Evolutionary conservation across 2,888 invertebrate genomes (phyloP), one percentile per base, ranked within the genome.

Genomic region (Incurvaria masculella): DNA sequence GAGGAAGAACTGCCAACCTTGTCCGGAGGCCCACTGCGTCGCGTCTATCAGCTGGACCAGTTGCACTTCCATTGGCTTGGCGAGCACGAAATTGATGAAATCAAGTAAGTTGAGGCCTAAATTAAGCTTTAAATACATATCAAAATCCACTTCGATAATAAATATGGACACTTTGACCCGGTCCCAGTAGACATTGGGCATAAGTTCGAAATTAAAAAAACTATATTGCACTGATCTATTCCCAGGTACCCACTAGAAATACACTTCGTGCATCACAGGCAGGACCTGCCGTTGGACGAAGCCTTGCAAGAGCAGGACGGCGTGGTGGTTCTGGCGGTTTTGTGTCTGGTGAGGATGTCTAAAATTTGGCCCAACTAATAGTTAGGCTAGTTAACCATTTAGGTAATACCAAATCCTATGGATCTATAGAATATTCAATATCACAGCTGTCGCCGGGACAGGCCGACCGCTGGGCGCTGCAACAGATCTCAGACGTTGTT

Each of bases 51-150:
- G 2, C 71, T 91, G 45, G 86, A 87, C 49, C 89, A 91, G 65
- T 70, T 91, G 45, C 91, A 92, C 62, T 89, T 92, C 66, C 92
- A 93, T 62, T 92, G 91, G 91, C 82, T 85, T 44, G 89, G 92
- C 0, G 93, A 94, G 62, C 93, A 94, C 62, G 85, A 85, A 1
- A 69, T 93, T 16, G 82, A 91, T 52, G 83, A 83, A 10, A 72
- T 78, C 61, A 80, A 80, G 81, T 81, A 56, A 69, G 66, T 65
- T n/a, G n/a, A n/a, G n/a, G n/a, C n/a, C n/a, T n/a, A n/a, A n/a
- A n/a, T n/a, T n/a, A n/a, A n/a, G n/a, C n/a, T n/a, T n/a, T n/a
- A n/a, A n/a, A n/a, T n/a, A n/a, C n/a, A n/a, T n/a, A n/a, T n/a
- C n/a, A n/a, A n/a, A n/a, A n/a, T n/a, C n/a, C n/a, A n/a, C n/a